Base-by-base conservation (phyloP, 2,113 vertebrate genomes). In the Lepus europaeus region DNA sequence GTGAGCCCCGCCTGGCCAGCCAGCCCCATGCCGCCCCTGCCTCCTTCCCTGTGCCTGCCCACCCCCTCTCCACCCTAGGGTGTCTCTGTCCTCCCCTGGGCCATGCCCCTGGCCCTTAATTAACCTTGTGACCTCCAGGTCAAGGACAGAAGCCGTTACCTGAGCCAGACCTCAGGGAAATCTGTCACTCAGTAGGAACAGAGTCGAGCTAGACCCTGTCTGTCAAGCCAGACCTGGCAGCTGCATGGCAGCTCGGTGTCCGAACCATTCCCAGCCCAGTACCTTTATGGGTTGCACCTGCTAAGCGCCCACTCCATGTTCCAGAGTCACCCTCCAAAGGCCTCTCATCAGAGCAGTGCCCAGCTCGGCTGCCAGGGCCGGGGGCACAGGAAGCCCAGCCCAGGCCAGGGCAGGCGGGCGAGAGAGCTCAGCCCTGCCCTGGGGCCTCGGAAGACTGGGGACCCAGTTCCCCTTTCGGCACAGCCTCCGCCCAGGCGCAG, bases 391-490 rank as follows among this genome's bases (percentile, higher is more conserved):
- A 14, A 64, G 51, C 70, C 53, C 23, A 10, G 33, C n/a, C 3
- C 17, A 9, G 22, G 49, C 63, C 39, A 0, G n/a, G 53, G 91
- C 64, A 19, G 83, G 31, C 56, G 51, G 68, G 39, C 68, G 61
- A 7, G 45, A 45, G 45, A 20, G 9, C 39, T 77, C 53, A 59
- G 86, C 64, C 89, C 95, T 83, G 70, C 64, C 81, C 92, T 86
- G 76, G 6, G 16, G 90, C 84, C 66, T 74, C 82, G 45, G 56
- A 83, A 94, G 84, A 63, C 23, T 6, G 36, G 20, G n/a, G 73
- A 85, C 80, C 97, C 77, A 84, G 92, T 97, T 97, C 97, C 94
- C 88, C 86, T 97, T 97, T 97, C 87, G 64, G 23, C 29, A 36
- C 56, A 92, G 80, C 87, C 96, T 84, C 96, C 96, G 91, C 94